Evolutionary conservation across 2,888 invertebrate species (phyloP).

Genomic region (Tetropium fuscum): DNA sequence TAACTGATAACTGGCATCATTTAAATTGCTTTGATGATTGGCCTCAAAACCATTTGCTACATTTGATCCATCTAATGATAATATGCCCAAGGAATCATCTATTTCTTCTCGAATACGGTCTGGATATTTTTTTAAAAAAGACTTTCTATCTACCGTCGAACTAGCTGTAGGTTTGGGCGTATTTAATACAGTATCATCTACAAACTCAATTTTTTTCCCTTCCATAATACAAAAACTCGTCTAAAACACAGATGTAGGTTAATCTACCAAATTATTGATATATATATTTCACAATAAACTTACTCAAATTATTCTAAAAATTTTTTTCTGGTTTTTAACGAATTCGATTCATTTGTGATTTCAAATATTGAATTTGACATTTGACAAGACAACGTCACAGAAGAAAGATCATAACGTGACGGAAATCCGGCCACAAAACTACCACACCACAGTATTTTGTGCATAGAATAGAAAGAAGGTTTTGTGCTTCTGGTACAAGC

Average conservation of each 20-base stretch:
- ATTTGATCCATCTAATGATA: conserved; percentile 34
- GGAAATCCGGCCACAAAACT: too few species aligned
- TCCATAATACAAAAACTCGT: conserved; percentile 8
- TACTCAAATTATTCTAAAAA: too few species aligned
- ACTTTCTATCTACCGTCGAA: conserved; percentile 63
- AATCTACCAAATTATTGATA: too few species aligned
- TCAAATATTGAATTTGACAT: too few species aligned
- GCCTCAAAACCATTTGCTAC: background rate
- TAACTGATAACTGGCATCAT: conserved; percentile 32
- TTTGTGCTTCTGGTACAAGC: too few species aligned
- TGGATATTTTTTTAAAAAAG: conserved; percentile 18
- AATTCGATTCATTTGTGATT: too few species aligned
- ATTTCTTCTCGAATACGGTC: conserved; percentile 23
- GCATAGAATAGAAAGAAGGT: too few species aligned
- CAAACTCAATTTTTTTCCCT: conserved; percentile 18
- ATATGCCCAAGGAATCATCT: conserved; percentile 39
- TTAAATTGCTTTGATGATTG: background rate
- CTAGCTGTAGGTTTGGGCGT: conserved; percentile 65
- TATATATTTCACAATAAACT: too few species aligned
- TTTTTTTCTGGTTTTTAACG: too few species aligned
- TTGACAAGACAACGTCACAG: too few species aligned
- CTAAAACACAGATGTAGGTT: background rate
- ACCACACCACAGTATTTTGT: too few species aligned
- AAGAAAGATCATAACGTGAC: too few species aligned
- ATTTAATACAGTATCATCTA: conserved; percentile 35